Base-by-base conservation (phyloP, 1,140 invertebrate genomes). In the Drosophila sproati region DNA sequence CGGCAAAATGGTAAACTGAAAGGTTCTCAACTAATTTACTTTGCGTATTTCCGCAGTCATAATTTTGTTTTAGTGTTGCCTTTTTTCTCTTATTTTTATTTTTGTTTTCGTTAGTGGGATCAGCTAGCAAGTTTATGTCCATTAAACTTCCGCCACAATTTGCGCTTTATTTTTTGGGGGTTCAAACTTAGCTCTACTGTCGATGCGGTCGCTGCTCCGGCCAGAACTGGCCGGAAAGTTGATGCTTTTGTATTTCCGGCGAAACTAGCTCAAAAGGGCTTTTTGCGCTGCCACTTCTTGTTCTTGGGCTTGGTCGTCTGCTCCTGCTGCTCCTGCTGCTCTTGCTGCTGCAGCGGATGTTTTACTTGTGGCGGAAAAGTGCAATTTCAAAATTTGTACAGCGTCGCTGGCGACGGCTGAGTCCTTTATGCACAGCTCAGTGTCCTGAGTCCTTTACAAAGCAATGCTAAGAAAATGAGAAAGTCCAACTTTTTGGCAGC, bases 211-310 rank as follows among this genome's bases (percentile, higher is more conserved):
- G 50, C 48, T 77, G 47, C 20, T 20, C 20, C 1, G 20, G 20
- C 20, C 20, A 20, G 20, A 20, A 29, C 37, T 87, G 83, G 73
- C 83, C 85, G 83, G 85, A 88, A 88, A 89, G 85, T 88, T 89
- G 83, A 89, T 88, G 83, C 83, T 89, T 83, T 88, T 88, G 83
- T 88, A 88, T 88, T 78, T 88, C 83, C 85, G 83, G 31, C 73
- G 56, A n/a, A 74, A 68, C 63, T 82, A 77, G 82, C 47, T 70
- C 74, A 60, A 67, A 28, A 7, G 1, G 8, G 3, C 3, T 8
- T 2, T 7, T 7, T 3, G n/a, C 3, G n/a, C 5, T 10, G n/a
- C 5, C 5, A 41, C 39, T 37, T 37, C 39, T 45, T 37, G 39
- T 28, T 12, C 29, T 12, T 43, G 20, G 20, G 8, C 34, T 55